Base-by-base conservation (phyloP, 2,888 invertebrate genomes). In the Ditylenchus weischeri region DNA sequence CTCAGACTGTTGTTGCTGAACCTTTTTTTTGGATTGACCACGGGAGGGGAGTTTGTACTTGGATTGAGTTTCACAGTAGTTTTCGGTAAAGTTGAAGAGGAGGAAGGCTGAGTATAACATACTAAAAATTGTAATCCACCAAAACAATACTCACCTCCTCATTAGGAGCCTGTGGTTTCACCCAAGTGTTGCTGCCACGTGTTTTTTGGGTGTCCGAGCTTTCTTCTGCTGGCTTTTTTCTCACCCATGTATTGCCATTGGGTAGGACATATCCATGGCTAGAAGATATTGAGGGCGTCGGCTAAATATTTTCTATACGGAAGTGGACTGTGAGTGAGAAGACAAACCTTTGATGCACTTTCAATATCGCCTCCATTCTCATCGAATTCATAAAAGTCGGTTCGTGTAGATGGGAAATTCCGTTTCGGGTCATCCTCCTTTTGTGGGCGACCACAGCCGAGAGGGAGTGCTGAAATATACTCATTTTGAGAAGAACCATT, bases 361-460 rank as follows among this genome's bases (percentile, higher is more conserved):
- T 48, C 35, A 4, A n/a, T 62, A 23, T 49, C 49, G 7, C 54
- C 13, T 59, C 50, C 18, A 62, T 43, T 18, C 6, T 21, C 35
- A 19, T n/a, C 15, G 10, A 48, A 23, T 67, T 36, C 21, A 66
- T 51, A 35, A 68, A 36, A 29, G 29, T 21, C 8, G 19, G 50
- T 18, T 67, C 69, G 47, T n/a, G 48, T 11, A 51, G 67, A 21
- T 15, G 35, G 57, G 69, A 70, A 23, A 21, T 19, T 35, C 57
- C 67, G 38, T 69, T 57, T 18, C 48, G 18, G 35, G 19, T 64
- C 58, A 19, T 43, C 29, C 15, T 43, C 43, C 8, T 43, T 43
- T 36, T 71, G 71, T 29, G 71, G 71, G 15, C 64, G 48, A 35
- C 51, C 62, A 54, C 71, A 71, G n/a, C 62, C 63, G 4, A 38